Evolutionary conservation across 2,888 invertebrate genomes (phyloP).

Genomic region (Diplazon laetatorius): DNA sequence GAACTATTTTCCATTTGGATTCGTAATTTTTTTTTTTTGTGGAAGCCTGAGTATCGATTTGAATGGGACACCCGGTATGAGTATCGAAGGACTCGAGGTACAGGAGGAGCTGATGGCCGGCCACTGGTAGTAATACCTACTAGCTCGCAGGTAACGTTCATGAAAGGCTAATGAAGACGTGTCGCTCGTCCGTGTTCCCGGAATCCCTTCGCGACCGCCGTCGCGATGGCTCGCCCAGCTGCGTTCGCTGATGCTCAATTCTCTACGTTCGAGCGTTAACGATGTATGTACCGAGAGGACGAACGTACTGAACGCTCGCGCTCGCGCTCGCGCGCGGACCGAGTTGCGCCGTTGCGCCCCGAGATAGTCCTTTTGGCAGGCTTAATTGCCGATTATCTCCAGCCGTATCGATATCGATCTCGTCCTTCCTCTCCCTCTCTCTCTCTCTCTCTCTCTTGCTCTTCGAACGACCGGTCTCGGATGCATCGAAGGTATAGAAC

Average conservation of each 20-base stretch:
- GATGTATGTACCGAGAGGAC: slow-evolving; percentile 60
- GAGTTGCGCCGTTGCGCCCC: slow-evolving; percentile 24
- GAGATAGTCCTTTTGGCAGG: slow-evolving; percentile 71
- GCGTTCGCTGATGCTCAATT: slow-evolving; percentile 22
- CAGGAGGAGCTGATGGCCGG: slow-evolving; percentile 7
- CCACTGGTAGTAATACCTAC: slow-evolving; percentile 45
- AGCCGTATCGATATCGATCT: slow-evolving; percentile 64
- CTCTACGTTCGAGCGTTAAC: slow-evolving; percentile 64
- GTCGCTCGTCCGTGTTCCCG: slow-evolving; percentile 77
- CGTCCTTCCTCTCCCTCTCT: neutral
- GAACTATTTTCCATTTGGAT: no score
- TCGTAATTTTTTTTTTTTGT: no score
- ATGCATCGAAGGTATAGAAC: slow-evolving; percentile 12
- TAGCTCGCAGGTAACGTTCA: slow-evolving; percentile 72
- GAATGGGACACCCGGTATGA: no score
- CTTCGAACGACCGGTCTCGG: neutral
- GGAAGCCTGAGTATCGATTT: no score
- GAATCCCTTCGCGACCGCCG: slow-evolving; percentile 72
- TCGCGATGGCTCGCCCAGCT: slow-evolving; percentile 50
- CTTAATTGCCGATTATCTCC: slow-evolving; percentile 77
- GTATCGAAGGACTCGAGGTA: slow-evolving; percentile 24
- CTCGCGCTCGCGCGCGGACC: slow-evolving; percentile 15
- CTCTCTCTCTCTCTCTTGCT: neutral
- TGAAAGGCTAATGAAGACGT: slow-evolving; percentile 81
- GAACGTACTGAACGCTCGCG: no score